phyloP scores from a whole-genome alignment of 2,888 invertebrate genomes.

The Disparrhopalites patrizii region DNA sequence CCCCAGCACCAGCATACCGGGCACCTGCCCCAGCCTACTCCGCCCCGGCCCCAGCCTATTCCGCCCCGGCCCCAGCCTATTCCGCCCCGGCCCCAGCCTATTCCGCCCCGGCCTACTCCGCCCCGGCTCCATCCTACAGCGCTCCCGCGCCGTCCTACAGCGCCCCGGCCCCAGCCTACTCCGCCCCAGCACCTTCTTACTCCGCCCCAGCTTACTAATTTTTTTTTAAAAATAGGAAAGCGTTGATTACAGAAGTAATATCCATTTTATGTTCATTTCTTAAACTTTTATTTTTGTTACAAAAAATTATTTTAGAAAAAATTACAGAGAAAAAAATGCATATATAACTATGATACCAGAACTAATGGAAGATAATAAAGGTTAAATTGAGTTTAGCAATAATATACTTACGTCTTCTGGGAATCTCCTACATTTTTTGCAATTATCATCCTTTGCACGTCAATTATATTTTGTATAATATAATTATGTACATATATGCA shows the following conservation, averaged over 20 bases:
- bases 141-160: neutral
- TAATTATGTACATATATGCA: no score
- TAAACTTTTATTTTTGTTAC: neutral
- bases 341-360: no score
- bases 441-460: no score
- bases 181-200: neutral
- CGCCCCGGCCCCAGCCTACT: neutral
- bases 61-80: neutral
- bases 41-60: neutral
- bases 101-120: neutral
- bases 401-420: no score
- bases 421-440: no score
- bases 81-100: neutral
- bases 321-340: no score
- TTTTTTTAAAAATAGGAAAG: neutral
- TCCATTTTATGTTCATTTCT: neutral
- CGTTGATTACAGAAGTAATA: neutral
- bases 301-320: neutral
- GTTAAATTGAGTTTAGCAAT: no score
- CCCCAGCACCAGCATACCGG: neutral
- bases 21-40: neutral
- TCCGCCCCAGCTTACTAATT: neutral
- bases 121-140: neutral
- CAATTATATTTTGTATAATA: no score
- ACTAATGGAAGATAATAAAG: no score